These are phyloP conservation scores for Hestina assimilis DNA, from an alignment of 1,140 invertebrate genomes.

Conservation along the genomic window DNA sequence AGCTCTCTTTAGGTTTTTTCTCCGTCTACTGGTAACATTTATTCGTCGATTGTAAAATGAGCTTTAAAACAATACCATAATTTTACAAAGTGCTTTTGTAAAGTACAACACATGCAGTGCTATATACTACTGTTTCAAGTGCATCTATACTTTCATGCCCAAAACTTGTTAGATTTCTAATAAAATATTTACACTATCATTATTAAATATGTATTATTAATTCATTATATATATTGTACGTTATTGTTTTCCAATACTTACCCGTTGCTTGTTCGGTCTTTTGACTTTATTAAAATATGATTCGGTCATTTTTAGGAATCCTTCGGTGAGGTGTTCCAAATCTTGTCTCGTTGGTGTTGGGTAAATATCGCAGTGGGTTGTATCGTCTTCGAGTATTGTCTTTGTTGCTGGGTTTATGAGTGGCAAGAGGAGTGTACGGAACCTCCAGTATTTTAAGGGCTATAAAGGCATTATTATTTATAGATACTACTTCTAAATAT, in stretches of 20 bases:
- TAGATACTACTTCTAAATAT: neutral
- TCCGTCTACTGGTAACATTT: too few species aligned
- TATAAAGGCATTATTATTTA: conserved; percentile 51
- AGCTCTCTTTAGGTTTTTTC: too few species aligned
- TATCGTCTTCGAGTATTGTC: conserved; percentile 83
- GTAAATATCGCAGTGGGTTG: conserved; percentile 90
- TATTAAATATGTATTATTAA: neutral
- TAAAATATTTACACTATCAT: conserved; percentile 14
- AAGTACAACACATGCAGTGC: conserved; percentile 34
- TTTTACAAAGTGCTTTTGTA: conserved; percentile 9
- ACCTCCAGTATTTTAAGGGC: conserved; percentile 96
- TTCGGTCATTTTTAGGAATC: conserved; percentile 93
- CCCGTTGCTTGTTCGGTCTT: conserved; percentile 82
- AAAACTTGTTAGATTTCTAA: conserved; percentile 13
- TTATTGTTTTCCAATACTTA: conserved; percentile 56
- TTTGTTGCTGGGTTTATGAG: conserved; percentile 84
- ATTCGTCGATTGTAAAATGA: too few species aligned
- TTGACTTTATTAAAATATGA: conserved; percentile 93
- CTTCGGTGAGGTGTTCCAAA: conserved; percentile 81
- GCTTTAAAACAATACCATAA: too few species aligned
- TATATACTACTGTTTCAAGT: conserved; percentile 24
- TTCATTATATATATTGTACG: neutral
- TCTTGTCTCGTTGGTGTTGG: conserved; percentile 83
- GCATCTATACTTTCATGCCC: conserved; percentile 29
- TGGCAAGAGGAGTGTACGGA: conserved; percentile 92